Evolutionary conservation across 2,113 vertebrate genomes (phyloP).

Genomic region (Lepisosteus osseus): DNA sequence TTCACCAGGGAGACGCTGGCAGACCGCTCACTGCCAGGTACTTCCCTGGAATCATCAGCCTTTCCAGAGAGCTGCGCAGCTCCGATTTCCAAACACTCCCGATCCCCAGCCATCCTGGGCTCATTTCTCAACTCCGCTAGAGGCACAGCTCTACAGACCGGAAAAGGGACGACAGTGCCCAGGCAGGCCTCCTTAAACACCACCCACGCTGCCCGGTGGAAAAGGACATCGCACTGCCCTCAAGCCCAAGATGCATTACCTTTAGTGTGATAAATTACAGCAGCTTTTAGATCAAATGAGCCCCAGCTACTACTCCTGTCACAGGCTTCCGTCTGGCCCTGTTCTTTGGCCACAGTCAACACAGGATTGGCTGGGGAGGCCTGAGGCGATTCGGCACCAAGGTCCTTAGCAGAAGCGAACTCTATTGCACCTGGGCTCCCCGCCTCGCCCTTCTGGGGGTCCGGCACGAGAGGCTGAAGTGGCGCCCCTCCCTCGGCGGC

Average conservation of each 20-base stretch:
- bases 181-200: too few relatives aligned
- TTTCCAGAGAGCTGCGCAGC: too few relatives aligned
- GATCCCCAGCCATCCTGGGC: too few relatives aligned
- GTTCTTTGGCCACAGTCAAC: conserved; percentile 82
- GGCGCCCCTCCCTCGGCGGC: conserved; percentile 68
- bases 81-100: too few relatives aligned
- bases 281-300: conserved; percentile 88
- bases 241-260: conserved; percentile 65
- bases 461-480: conserved; percentile 68
- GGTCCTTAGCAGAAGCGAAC: conserved; percentile 81
- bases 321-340: conserved; percentile 81
- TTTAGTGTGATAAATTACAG: conserved; percentile 98
- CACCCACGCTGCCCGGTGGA: too few relatives aligned
- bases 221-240: not conserved
- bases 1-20: too few relatives aligned
- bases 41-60: too few relatives aligned
- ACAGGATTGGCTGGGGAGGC: conserved; percentile 80
- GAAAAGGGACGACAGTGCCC: too few relatives aligned
- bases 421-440: conserved; percentile 76
- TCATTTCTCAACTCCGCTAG: too few relatives aligned
- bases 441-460: conserved; percentile 72
- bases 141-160: too few relatives aligned
- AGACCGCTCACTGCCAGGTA: too few relatives aligned
- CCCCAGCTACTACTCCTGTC: conserved; percentile 86
- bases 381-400: conserved; percentile 75